Evolutionary conservation across 2,113 vertebrate species (phyloP).

Genomic region (Clarias gariepinus): DNA sequence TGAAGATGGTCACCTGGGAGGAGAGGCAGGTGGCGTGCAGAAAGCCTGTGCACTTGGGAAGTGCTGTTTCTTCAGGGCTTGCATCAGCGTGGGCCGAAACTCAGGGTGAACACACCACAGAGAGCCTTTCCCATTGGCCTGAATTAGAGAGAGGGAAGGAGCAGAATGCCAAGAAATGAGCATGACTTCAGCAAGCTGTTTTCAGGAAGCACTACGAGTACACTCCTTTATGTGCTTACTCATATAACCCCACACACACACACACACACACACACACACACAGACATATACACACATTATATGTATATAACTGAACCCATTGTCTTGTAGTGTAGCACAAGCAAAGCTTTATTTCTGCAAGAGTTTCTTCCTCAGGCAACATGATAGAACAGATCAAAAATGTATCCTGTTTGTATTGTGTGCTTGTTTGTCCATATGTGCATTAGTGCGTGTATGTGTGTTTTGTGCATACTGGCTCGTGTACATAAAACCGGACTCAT

Average conservation of each 20-base stretch:
- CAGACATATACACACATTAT: neutral
- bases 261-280: neutral
- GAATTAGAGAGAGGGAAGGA: slow-evolving; percentile 55
- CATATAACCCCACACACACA: neutral
- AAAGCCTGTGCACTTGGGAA: slow-evolving; percentile 88
- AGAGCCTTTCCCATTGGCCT: slow-evolving; percentile 98
- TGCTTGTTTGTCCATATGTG: slow-evolving; percentile 25
- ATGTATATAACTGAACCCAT: neutral
- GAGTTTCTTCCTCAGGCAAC: neutral
- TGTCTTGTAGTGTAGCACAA: neutral
- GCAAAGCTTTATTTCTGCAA: neutral
- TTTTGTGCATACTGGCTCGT: slow-evolving; percentile 40
- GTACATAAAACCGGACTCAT: slow-evolving; percentile 63
- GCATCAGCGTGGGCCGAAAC: slow-evolving; percentile 94
- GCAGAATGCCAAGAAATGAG: slow-evolving; percentile 32
- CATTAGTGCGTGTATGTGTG: neutral
- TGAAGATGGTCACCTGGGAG: slow-evolving; percentile 79
- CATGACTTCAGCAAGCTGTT: slow-evolving; percentile 28
- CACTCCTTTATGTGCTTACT: slow-evolving; percentile 20
- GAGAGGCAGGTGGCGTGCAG: slow-evolving; percentile 88
- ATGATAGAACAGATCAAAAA: neutral
- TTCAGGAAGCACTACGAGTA: slow-evolving; percentile 41
- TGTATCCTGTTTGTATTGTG: neutral
- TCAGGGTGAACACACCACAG: slow-evolving; percentile 98
- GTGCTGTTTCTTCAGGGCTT: slow-evolving; percentile 97